These are phyloP conservation scores for Anolis apletophallus DNA, from an alignment of 2,797 vertebrate species.

Conservation along the genomic window DNA sequence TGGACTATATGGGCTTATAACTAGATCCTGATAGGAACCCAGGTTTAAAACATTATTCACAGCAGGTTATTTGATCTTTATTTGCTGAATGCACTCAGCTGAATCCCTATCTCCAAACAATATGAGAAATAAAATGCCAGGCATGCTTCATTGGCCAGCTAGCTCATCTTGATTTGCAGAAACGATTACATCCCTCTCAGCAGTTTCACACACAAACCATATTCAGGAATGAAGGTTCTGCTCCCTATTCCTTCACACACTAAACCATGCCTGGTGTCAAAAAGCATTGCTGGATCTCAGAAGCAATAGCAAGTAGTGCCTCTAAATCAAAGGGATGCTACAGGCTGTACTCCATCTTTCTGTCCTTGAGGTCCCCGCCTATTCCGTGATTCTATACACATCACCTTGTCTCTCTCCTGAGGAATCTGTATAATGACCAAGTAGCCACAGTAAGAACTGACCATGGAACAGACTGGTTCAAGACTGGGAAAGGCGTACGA, in stretches of 20 bases:
- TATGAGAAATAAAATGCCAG: conserved; percentile 77
- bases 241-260: conserved; percentile 40
- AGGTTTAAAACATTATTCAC: conserved; percentile 80
- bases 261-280: conserved; percentile 32
- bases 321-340: neutral
- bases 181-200: conserved; percentile 71
- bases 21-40: conserved; percentile 78
- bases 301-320: neutral
- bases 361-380: no score
- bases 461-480: no score
- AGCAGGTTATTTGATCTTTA: conserved; percentile 81
- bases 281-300: conserved; percentile 10
- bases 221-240: conserved; percentile 45
- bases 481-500: no score
- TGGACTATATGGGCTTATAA: conserved; percentile 79
- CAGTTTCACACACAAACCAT: conserved; percentile 51
- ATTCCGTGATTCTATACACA: no score
- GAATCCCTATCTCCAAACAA: conserved; percentile 81
- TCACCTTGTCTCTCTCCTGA: no score
- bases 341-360: neutral
- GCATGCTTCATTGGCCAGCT: conserved; percentile 76
- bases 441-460: no score
- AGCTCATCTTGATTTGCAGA: conserved; percentile 75
- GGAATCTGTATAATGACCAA: no score
- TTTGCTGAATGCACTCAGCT: conserved; percentile 80